phyloP scores from a whole-genome alignment of 2,888 invertebrate genomes.

The Sclerodermus sp. region DNA sequence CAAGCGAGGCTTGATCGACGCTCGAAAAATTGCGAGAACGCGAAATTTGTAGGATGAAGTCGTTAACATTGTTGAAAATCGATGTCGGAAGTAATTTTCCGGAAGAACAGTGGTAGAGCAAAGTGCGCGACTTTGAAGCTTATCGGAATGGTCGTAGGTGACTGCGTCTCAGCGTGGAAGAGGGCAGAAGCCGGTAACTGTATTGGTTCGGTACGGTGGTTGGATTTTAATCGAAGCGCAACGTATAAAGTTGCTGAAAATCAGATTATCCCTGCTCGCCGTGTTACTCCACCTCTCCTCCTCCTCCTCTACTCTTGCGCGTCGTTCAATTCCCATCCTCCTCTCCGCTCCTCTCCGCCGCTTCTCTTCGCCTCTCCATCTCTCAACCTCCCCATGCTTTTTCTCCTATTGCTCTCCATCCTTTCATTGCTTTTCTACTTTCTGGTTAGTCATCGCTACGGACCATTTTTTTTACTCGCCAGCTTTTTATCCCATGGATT shows the following conservation, averaged over 20 bases:
- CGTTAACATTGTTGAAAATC: constrained; percentile 1
- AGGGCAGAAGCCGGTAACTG: constrained; percentile 28
- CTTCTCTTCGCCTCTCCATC: background rate
- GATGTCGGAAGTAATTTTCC: constrained; percentile 1
- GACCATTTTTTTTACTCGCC: constrained; percentile 25
- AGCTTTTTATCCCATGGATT: constrained; percentile 32
- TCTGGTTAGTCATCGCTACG: constrained; percentile 21
- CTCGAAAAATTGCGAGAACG: too few relatives aligned
- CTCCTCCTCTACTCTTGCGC: constrained; percentile 10
- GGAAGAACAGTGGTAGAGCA: background rate
- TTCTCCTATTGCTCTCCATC: constrained; percentile 4
- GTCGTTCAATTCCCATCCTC: constrained; percentile 13
- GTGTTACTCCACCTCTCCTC: constrained; percentile 19
- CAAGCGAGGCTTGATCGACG: too few relatives aligned
- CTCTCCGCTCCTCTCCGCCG: constrained; percentile 9
- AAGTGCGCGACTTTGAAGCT: background rate
- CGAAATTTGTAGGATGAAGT: too few relatives aligned
- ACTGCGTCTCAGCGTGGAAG: too few relatives aligned
- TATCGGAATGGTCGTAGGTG: background rate
- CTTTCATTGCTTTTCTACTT: constrained; percentile 16
- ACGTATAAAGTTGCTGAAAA: constrained; percentile 55
- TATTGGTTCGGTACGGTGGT: constrained; percentile 47
- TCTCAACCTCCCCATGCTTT: background rate
- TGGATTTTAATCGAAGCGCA: constrained; percentile 54
- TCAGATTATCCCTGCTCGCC: constrained; percentile 47